Evolutionary conservation across 2,113 vertebrate genomes (phyloP), one percentile per base, ranked within the genome.

Genomic region (Bothrops jararaca): DNA sequence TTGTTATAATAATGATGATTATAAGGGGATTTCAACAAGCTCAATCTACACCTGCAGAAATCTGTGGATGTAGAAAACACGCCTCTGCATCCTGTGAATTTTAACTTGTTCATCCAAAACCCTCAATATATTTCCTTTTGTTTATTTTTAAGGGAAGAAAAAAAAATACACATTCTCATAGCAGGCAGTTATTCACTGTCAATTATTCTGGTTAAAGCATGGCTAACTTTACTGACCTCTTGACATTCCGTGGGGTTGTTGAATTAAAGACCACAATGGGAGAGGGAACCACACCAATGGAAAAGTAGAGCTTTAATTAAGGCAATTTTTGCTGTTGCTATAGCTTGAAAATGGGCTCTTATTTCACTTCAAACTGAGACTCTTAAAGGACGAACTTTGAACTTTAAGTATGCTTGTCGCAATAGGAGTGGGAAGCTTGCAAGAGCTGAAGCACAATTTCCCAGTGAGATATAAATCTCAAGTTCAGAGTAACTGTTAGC

Each of bases 231-330:
- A 94, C 91, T 95, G 95, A 97, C 91, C 87, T 89, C 15, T 90
- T 92, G 80, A 15, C 53, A 85, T 91, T 92, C 95, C 94, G 87
- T 53, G 89, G 15, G 85, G 60, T 39, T 45, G 92, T 92, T 95
- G 95, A 96, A 89, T 60, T 87, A 90, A 93, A 94, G 3, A 56
- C n/a, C 0, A 11, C 88, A 13, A 23, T 91, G 8, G 80, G 85
- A 92, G 56, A 34, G 93, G 92, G 34, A 90, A 29, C 74, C 92
- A 2, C 93, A 85, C 0, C 0, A 53, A 94, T 80, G 3, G 22
- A 91, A 54, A 96, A 18, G 91, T 93, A 92, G 90, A 93, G 69
- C 5, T 95, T 93, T 96, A 95, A 96, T 95, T 94, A 96, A 96
- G 64, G 57, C n/a, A 94, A 58, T 89, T 34, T 80, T 12, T 92